Evolutionary conservation across 2,888 invertebrate genomes (phyloP).

Genomic region (Tiliacea aurago): DNA sequence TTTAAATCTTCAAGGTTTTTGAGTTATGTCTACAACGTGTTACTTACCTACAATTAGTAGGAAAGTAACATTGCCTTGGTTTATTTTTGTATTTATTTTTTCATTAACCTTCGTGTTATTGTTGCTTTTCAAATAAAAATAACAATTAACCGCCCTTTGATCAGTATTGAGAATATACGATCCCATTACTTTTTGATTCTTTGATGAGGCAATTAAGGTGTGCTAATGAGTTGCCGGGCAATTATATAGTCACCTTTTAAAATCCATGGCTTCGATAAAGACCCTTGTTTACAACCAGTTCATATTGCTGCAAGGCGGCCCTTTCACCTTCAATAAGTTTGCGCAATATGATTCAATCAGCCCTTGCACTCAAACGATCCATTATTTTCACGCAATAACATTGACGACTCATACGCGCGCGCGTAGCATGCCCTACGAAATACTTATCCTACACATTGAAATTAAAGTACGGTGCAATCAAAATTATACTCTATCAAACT

Average conservation of each 20-base stretch:
- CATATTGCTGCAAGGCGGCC: neutral
- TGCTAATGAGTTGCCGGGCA: neutral
- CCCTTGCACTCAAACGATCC: too few species aligned
- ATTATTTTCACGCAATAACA: too few species aligned
- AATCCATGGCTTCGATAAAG: neutral
- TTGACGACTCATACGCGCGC: too few species aligned
- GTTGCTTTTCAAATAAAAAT: neutral
- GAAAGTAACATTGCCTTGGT: neutral
- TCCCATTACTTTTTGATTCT: neutral
- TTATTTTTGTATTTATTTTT: too few species aligned
- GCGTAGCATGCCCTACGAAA: too few species aligned
- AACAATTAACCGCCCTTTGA: slow-evolving; percentile 9
- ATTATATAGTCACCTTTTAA: neutral
- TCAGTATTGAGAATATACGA: neutral
- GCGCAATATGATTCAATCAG: too few species aligned
- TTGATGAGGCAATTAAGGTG: slow-evolving; percentile 11
- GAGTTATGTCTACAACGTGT: neutral
- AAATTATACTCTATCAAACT: too few species aligned
- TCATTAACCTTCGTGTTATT: neutral
- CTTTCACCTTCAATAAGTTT: too few species aligned
- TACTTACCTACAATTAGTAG: neutral
- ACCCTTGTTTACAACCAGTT: neutral
- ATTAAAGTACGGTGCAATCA: too few species aligned
- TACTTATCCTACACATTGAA: too few species aligned
- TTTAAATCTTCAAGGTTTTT: neutral